phyloP scores from a whole-genome alignment of 2,888 invertebrate species.

The Rhaphigaster nebulosa region DNA sequence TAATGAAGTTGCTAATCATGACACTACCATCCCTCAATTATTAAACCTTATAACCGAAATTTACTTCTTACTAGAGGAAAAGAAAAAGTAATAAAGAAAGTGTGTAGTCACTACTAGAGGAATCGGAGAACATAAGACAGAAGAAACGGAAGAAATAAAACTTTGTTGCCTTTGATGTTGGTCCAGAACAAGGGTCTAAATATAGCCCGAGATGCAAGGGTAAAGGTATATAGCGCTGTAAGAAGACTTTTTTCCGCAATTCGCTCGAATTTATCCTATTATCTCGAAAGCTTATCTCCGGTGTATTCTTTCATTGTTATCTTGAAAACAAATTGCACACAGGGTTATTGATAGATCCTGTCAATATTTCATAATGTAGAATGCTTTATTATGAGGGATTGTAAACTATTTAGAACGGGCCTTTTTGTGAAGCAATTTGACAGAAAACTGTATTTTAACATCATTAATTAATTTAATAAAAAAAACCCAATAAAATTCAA shows the following conservation, averaged over 20 bases:
- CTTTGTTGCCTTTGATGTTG: background rate
- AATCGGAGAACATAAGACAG: background rate
- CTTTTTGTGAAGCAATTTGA: no score
- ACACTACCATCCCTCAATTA: no score
- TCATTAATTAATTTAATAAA: no score
- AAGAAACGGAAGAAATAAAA: background rate
- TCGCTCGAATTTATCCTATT: background rate
- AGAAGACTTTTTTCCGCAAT: background rate
- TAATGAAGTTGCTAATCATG: no score
- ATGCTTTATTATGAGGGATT: no score
- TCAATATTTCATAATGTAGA: no score
- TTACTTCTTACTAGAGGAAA: background rate
- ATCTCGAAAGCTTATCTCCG: background rate
- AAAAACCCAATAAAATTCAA: no score
- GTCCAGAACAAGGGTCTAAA: background rate
- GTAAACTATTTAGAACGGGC: no score
- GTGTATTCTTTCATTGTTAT: background rate
- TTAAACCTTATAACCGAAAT: background rate
- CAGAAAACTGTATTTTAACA: no score
- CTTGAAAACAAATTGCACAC: background rate
- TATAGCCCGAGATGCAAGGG: background rate
- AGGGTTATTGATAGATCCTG: no score
- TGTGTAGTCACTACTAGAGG: background rate
- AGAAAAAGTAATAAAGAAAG: background rate
- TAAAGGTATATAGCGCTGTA: background rate